Base-by-base conservation (phyloP, 2,113 vertebrate species). In the Alligator sinensis region DNA sequence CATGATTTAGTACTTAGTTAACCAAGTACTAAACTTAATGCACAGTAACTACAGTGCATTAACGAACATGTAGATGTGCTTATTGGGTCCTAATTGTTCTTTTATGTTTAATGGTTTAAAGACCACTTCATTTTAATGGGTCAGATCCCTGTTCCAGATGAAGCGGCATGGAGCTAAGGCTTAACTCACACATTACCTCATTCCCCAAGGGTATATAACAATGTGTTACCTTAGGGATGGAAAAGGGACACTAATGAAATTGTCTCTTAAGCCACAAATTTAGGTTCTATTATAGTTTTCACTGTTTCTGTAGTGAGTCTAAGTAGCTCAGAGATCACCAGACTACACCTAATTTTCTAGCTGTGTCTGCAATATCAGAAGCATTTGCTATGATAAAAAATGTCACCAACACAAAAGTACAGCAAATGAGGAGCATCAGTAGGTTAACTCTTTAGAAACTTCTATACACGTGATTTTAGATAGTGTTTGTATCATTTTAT, bases 241-340 rank as follows among this genome's bases (percentile, higher is more conserved):
- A 95, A 74, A 25, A 25, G 25, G 24, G 12, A 63, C 61, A 24
- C 25, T n/a, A 77, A 77, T n/a, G 84, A 93, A 90, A 96, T 87
- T 85, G 74, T 54, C 57, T 90, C 76, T 82, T 86, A 87, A 87
- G 80, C 88, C 82, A 30, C 78, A 87, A 61, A 90, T 92, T 91
- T 85, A 93, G 79, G 55, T 96, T 91, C 88, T 25, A 11, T 92
- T 62, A 91, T 88, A 76, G 78, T 88, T 92, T 86, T 94, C 54
- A 92, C 88, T 84, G 80, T 63, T 90, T 92, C 91, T 88, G 72
- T 27, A 62, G 24, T 47, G 34, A 80, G n/a, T 78, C 87, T 93
- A 84, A 60, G 92, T 74, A 90, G 76, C 38, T 93, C 81, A 72
- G 27, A 91, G 76, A 54, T 1, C 0, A 84, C 84, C 78, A 61